These are phyloP conservation scores for Hippoglossus stenolepis DNA, from an alignment of 2,113 vertebrate genomes.

Conservation along the genomic window DNA sequence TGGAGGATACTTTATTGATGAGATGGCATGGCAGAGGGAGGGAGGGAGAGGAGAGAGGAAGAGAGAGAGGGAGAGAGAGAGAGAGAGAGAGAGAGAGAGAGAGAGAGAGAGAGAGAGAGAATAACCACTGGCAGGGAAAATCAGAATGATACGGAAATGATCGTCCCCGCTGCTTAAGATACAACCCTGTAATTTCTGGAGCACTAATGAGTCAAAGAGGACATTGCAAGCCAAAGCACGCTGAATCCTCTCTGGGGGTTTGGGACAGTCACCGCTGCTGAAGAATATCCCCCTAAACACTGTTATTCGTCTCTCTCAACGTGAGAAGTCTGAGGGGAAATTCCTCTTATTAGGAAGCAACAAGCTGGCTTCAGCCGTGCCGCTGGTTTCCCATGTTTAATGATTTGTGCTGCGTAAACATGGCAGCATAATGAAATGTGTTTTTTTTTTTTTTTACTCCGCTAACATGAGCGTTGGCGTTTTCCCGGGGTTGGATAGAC, in stretches of 20 bases:
- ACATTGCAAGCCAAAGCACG: slow-evolving; percentile 23
- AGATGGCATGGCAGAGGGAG: slow-evolving; percentile 63
- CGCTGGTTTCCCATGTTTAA: slow-evolving; percentile 35
- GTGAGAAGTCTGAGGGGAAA: slow-evolving; percentile 53
- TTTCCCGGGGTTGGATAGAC: slow-evolving; percentile 40
- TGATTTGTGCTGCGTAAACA: slow-evolving; percentile 57
- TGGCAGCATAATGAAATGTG: slow-evolving; percentile 42
- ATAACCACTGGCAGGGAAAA: slow-evolving; percentile 46
- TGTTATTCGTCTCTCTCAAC: slow-evolving; percentile 43
- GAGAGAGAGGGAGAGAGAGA: slow-evolving; percentile 49
- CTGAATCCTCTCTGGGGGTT: slow-evolving; percentile 33
- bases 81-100: slow-evolving; percentile 48
- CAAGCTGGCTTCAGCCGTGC: slow-evolving; percentile 19
- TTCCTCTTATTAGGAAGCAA: slow-evolving; percentile 53
- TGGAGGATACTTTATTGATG: slow-evolving; percentile 80
- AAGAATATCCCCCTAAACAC: slow-evolving; percentile 23
- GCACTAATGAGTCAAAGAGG: slow-evolving; percentile 43
- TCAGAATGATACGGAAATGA: slow-evolving; percentile 64
- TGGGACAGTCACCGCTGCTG: slow-evolving; percentile 19
- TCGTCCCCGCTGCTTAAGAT: slow-evolving; percentile 51
- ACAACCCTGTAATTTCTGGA: slow-evolving; percentile 58
- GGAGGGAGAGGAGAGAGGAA: slow-evolving; percentile 35
- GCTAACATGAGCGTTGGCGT: slow-evolving; percentile 27
- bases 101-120: slow-evolving; percentile 45
- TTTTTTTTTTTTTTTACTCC: neutral